phyloP scores from a whole-genome alignment of 2,113 vertebrate genomes.

The Oncorhynchus mykiss region DNA sequence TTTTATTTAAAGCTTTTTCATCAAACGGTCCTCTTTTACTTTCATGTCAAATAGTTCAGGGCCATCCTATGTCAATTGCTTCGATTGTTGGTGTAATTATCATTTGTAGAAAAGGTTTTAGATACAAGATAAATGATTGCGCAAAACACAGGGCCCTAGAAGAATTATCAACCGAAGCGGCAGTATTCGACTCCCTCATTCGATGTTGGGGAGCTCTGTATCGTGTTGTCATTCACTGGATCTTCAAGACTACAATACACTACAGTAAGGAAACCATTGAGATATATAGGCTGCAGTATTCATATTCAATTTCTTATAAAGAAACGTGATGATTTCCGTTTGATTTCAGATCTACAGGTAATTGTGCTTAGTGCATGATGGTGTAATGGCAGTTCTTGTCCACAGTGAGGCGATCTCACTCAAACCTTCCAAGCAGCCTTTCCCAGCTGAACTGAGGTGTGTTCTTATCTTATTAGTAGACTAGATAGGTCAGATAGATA shows the following conservation, averaged over 20 bases:
- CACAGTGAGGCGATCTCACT: conserved; percentile 43
- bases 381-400: conserved; percentile 29
- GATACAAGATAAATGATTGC: too few species aligned
- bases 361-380: neutral
- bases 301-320: conserved; percentile 2
- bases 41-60: too few species aligned
- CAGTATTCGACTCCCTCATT: conserved; percentile 26
- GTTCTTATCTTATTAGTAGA: too few species aligned
- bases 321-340: neutral
- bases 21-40: too few species aligned
- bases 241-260: conserved; percentile 60
- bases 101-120: too few species aligned
- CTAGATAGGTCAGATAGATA: too few species aligned
- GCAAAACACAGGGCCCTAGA: too few species aligned
- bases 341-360: neutral
- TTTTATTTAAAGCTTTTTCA: too few species aligned
- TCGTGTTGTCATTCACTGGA: conserved; percentile 49
- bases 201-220: conserved; percentile 42
- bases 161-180: conserved; percentile 58
- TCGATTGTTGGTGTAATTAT: too few species aligned
- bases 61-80: too few species aligned
- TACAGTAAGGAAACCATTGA: conserved; percentile 13
- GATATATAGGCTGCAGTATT: neutral
- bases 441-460: too few species aligned
- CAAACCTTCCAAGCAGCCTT: neutral